Conservation (phyloP, 2,113 vertebrate genomes). For the Apteryx mantelli region DNA sequence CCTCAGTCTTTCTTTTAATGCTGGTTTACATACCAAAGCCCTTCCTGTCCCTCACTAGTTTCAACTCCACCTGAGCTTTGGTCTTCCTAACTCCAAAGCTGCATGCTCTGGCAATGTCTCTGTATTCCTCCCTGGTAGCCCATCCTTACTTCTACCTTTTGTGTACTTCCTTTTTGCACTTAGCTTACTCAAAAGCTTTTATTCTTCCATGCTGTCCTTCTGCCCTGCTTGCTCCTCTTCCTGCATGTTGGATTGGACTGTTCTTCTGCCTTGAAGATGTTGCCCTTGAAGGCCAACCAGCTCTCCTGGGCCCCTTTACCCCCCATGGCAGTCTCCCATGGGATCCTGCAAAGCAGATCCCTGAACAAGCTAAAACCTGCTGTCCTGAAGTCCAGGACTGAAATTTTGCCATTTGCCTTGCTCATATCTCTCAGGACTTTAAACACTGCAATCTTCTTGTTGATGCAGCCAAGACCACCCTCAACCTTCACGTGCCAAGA, state of each 20-base stretch:
- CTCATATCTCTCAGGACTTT: not conserved
- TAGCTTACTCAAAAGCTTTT: not conserved
- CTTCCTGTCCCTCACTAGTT: not conserved
- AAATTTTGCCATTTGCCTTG: not conserved
- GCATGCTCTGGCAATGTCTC: not conserved
- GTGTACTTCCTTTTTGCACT: not conserved
- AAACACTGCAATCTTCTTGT: not conserved
- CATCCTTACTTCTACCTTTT: not conserved
- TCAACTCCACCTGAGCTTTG: not conserved
- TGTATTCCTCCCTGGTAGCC: not conserved
- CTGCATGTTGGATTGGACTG: not conserved
- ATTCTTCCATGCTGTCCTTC: not conserved
- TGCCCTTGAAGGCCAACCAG: not conserved
- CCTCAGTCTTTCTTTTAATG: not conserved
- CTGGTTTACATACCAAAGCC: not conserved
- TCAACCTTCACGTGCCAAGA: not conserved
- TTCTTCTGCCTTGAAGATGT: not conserved
- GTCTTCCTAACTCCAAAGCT: not conserved
- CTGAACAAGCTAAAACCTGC: not conserved
- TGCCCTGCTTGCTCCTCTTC: not conserved
- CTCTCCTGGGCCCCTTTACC: not conserved
- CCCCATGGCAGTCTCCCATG: not conserved
- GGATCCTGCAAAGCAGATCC: not conserved
- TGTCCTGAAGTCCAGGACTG: not conserved
- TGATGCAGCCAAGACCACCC: not conserved